A percentile compares a stretch with the other conserved stretches of the same genome.
These are phyloP conservation scores for Laticauda laticaudata DNA, from an alignment of 2,113 vertebrate species.

Conservation along the genomic window DNA sequence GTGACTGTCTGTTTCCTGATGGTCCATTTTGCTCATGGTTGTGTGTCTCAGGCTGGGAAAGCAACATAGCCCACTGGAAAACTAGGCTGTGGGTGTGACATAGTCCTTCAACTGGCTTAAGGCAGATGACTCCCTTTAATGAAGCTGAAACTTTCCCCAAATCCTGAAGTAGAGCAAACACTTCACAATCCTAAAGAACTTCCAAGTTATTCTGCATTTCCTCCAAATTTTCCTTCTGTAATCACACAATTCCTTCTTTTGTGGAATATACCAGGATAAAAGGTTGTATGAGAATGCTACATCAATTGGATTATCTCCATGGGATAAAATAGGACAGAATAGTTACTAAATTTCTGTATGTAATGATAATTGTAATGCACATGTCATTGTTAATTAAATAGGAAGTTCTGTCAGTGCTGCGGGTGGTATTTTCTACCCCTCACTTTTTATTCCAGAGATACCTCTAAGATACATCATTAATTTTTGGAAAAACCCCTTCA, in stretches of 20 bases:
- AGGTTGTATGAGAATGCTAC: neutral
- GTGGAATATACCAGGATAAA: neutral
- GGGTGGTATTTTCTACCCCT: neutral
- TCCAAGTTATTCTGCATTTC: neutral
- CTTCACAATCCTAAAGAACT: neutral
- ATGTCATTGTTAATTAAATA: neutral
- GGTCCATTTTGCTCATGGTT: neutral
- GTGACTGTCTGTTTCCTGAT: neutral
- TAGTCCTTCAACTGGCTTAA: neutral
- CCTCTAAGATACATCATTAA: neutral
- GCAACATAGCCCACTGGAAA: neutral
- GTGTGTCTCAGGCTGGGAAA: neutral
- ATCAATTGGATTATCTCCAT: neutral
- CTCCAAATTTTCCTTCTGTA: neutral
- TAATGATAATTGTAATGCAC: neutral
- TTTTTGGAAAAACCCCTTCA: neutral
- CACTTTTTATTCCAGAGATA: neutral
- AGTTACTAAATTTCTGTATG: neutral
- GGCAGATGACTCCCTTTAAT: neutral
- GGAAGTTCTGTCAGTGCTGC: neutral
- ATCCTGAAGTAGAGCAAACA: neutral
- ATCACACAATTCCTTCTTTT: neutral
- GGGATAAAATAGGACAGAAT: neutral
- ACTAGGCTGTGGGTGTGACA: neutral
- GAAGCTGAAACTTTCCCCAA: neutral